Evolutionary conservation across 2,888 invertebrate genomes (phyloP).

Genomic region (Eledone cirrhosa): DNA sequence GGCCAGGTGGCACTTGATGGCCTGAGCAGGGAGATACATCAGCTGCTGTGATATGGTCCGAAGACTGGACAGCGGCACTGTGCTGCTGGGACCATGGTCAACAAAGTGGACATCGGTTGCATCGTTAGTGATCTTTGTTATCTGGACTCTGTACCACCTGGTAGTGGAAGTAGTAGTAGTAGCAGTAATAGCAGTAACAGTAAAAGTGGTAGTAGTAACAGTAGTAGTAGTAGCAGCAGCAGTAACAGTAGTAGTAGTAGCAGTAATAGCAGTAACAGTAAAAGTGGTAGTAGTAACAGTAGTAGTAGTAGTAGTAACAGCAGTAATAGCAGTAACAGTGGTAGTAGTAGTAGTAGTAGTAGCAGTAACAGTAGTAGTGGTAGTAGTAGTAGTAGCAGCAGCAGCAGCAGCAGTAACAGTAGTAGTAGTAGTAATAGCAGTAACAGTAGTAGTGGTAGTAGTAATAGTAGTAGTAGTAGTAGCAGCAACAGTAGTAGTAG

Average conservation of each 20-base stretch:
- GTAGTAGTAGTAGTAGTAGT: constrained; percentile 13
- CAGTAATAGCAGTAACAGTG: too few relatives aligned
- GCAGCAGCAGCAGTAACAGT: constrained; percentile 3
- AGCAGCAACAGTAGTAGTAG: too few relatives aligned
- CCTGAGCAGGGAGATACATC: constrained; percentile 73
- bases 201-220: constrained; percentile 1
- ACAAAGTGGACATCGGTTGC: constrained; percentile 72
- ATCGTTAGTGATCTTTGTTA: constrained; percentile 68
- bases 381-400: constrained; percentile 13
- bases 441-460: too few relatives aligned
- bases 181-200: too few relatives aligned
- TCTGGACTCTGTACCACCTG: constrained; percentile 61
- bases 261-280: too few relatives aligned
- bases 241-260: too few relatives aligned
- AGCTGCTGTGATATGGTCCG: constrained; percentile 70
- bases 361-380: constrained; percentile 13
- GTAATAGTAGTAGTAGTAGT: constrained; percentile 13
- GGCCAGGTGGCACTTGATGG: constrained; percentile 74
- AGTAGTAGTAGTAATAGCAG: constrained; percentile 8
- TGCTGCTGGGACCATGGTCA: constrained; percentile 73
- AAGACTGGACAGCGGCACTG: constrained; percentile 67
- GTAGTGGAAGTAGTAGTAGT: neutral
- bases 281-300: too few relatives aligned
- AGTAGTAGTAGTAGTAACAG: too few relatives aligned
- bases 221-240: neutral